These are phyloP conservation scores for Rhombomys opimus DNA, from an alignment of 2,113 vertebrate genomes.

Conservation along the genomic window DNA sequence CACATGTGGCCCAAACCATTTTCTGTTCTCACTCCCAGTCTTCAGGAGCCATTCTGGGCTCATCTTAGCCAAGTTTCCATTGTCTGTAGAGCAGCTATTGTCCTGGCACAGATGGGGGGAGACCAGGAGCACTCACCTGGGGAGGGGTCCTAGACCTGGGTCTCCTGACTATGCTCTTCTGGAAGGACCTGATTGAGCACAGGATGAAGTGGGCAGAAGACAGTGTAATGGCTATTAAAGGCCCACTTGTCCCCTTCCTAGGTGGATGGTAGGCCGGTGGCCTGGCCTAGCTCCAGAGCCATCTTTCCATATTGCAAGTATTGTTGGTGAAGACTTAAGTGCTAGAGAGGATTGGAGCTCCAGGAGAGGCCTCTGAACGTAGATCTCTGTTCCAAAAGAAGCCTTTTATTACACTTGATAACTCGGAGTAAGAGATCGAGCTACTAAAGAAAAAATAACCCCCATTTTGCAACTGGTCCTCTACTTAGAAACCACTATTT, in stretches of 20 bases:
- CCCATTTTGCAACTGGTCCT: not conserved
- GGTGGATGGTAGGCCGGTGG: not conserved
- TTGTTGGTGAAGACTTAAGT: not conserved
- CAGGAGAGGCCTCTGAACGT: not conserved
- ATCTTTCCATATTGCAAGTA: not conserved
- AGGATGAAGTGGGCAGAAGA: not conserved
- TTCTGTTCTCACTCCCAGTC: not conserved
- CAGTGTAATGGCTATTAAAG: not conserved
- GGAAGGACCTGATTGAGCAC: not conserved
- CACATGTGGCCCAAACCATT: not conserved
- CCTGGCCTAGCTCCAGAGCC: not conserved
- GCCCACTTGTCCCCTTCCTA: not conserved
- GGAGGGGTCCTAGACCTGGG: not conserved
- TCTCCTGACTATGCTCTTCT: not conserved
- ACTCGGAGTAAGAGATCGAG: constrained; percentile 15
- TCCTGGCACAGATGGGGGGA: not conserved
- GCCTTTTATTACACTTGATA: not conserved
- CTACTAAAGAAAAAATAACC: not conserved
- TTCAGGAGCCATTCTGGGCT: not conserved
- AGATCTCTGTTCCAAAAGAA: not conserved
- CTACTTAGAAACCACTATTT: constrained; percentile 5
- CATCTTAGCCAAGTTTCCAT: not conserved
- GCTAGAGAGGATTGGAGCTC: not conserved
- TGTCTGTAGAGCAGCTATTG: not conserved
- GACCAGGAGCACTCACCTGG: not conserved